Percentiles rank a stretch among this genome's conserved stretches.
Evolutionary conservation across 2,888 invertebrate genomes (phyloP).

Genomic region (Caenorhabditis sinica): DNA sequence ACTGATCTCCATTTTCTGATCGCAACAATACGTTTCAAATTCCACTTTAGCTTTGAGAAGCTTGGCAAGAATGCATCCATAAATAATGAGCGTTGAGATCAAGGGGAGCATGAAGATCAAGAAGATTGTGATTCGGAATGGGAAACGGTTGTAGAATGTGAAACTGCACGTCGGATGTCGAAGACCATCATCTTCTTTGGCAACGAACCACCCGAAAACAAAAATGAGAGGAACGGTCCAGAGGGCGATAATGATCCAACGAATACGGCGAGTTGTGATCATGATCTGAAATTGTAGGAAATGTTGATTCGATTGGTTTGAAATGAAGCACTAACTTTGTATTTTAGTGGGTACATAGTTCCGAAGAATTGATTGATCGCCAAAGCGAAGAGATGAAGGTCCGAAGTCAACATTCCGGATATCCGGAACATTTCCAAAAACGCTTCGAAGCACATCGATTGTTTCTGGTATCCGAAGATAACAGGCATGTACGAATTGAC

Average conservation of each 20-base stretch:
- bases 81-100: constrained; percentile 77
- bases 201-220: constrained; percentile 77
- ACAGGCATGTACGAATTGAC: constrained; percentile 82
- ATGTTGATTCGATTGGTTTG: neutral
- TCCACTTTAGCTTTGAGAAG: constrained; percentile 81
- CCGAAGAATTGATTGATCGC: constrained; percentile 82
- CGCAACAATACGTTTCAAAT: constrained; percentile 71
- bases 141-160: constrained; percentile 79
- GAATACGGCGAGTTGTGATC: constrained; percentile 79
- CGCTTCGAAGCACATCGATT: constrained; percentile 75
- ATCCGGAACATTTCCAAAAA: constrained; percentile 79
- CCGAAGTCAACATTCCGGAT: constrained; percentile 81
- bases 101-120: constrained; percentile 80
- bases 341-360: constrained; percentile 80
- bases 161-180: constrained; percentile 74
- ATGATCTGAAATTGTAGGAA: constrained; percentile 72
- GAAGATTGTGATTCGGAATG: constrained; percentile 80
- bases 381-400: constrained; percentile 81
- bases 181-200: constrained; percentile 76
- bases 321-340: constrained; percentile 73
- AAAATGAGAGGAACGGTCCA: constrained; percentile 79
- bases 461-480: constrained; percentile 72
- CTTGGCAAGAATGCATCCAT: constrained; percentile 76
- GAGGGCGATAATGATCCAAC: constrained; percentile 75
- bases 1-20: constrained; percentile 43